Percentiles rank a stretch among this genome's conserved stretches.
Evolutionary conservation across 2,797 vertebrate species (phyloP).

Genomic region (Botia almorhae): DNA sequence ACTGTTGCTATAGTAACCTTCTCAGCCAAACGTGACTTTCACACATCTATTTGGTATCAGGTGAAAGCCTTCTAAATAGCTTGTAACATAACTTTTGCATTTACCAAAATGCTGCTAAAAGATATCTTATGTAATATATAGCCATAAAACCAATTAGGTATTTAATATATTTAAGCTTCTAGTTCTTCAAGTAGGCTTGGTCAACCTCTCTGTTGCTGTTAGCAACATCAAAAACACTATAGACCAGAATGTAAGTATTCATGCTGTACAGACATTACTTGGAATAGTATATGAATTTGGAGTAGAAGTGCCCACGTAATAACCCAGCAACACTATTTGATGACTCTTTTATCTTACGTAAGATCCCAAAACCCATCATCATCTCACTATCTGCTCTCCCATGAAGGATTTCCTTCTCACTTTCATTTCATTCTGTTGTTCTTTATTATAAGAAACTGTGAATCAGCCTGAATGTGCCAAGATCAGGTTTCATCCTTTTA

Average conservation of each 20-base stretch:
- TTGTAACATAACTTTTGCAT: neutral
- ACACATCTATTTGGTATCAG: neutral
- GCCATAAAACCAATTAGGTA: neutral
- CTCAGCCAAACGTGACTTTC: neutral
- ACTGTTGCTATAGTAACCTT: slow-evolving; percentile 4
- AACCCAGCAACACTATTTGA: slow-evolving; percentile 25
- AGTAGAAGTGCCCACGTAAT: slow-evolving; percentile 26
- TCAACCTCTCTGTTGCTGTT: neutral
- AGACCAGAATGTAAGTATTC: neutral
- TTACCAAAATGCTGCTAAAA: neutral
- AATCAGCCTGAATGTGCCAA: slow-evolving; percentile 42
- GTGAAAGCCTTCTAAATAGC: neutral
- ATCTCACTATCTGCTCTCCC: slow-evolving; percentile 18
- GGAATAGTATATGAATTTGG: slow-evolving; percentile 19
- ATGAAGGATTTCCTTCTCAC: slow-evolving; percentile 30
- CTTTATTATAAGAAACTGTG: slow-evolving; percentile 33
- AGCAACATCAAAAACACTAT: neutral
- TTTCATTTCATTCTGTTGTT: slow-evolving; percentile 27
- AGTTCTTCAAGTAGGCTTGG: neutral
- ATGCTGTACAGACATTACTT: slow-evolving; percentile 14
- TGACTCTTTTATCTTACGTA: slow-evolving; percentile 41
- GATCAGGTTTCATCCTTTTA: slow-evolving; percentile 30
- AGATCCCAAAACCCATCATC: slow-evolving; percentile 36
- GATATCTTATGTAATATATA: neutral
- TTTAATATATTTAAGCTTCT: neutral